Base-by-base conservation (phyloP, 2,113 vertebrate species). In the Dinomys branickii region DNA sequence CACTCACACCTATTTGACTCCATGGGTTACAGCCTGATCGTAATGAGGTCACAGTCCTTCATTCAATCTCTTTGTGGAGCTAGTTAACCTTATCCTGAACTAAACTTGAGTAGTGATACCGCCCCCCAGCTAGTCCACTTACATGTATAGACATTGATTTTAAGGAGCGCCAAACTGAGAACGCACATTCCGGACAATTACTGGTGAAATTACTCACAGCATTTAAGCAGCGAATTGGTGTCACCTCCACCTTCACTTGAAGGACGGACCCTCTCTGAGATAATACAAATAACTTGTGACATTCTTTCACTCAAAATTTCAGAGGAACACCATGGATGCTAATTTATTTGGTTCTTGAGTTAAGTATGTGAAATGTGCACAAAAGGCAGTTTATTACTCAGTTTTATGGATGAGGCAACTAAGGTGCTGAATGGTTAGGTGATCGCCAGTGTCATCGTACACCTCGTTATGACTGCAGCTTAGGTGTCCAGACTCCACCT, bases 261-360 rank as follows among this genome's bases (percentile, higher is more conserved):
- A 95, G 22, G 85, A 75, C 33, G 58, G 54, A 8, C 3, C 33
- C 85, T 96, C 71, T 52, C 35, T 77, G 0, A 63, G 33, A 33
- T 63, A 56, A 81, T 30, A 71, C 17, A 85, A 61, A 4, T 77
- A 47, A 81, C 6, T 22, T 56, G 33, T 82, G 92, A 75, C 87
- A 26, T 82, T 63, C 33, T 85, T 69, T 52, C 90, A 82, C 16
- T 63, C 47, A 87, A 77, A 38, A 24, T 77, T 58, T 85, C 47
- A 80, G 33, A 84, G 30, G 52, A 84, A 28, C 50, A 33, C 77
- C 50, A 77, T 38, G 16, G 63, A 5, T 91, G 63, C 38, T 54
- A 87, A 65, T 77, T 77, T 63, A 80, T 75, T 86, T 85, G 88
- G 88, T 92, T 93, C 78, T 97, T 7, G 24, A 65, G 26, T 95